A percentile compares a stretch with the other conserved stretches of the same genome.
These are phyloP conservation scores for Orientallactaga bullata DNA, from an alignment of 2,113 vertebrate genomes.

Conservation along the genomic window DNA sequence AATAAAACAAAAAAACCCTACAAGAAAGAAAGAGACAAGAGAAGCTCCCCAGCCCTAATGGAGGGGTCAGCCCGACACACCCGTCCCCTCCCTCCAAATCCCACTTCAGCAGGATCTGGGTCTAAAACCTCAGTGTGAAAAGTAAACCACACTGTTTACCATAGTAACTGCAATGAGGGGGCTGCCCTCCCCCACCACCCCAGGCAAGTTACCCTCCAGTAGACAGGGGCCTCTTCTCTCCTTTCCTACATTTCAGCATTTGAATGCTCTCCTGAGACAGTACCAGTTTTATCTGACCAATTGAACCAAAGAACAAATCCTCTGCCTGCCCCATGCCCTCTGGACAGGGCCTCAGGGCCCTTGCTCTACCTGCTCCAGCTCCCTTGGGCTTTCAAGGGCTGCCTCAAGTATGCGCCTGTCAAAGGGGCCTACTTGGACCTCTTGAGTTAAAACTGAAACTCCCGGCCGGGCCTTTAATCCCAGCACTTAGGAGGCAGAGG, in stretches of 20 bases:
- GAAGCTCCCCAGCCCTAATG: not conserved
- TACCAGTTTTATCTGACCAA: slow-evolving; percentile 38
- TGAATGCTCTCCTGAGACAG: not conserved
- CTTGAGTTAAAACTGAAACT: not conserved
- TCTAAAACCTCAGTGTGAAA: not conserved
- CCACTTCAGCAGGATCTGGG: not conserved
- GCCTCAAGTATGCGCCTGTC: not conserved
- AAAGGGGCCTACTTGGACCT: not conserved
- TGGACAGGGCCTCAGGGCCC: not conserved
- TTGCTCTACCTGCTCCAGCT: not conserved
- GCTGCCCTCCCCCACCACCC: not conserved
- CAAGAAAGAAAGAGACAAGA: not conserved
- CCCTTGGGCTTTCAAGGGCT: not conserved
- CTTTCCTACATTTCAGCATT: not conserved
- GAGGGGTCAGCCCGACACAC: not conserved
- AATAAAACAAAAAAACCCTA: not conserved
- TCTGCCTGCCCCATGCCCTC: not conserved
- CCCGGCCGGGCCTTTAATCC: too few species aligned
- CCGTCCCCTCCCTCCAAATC: not conserved
- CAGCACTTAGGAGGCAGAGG: too few species aligned
- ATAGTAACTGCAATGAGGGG: not conserved
- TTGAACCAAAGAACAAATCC: not conserved
- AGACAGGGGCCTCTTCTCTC: not conserved
- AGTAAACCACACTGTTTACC: not conserved
- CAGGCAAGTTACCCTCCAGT: not conserved